phyloP scores from a whole-genome alignment of 2,797 vertebrate species.

The Hirundo rustica region DNA sequence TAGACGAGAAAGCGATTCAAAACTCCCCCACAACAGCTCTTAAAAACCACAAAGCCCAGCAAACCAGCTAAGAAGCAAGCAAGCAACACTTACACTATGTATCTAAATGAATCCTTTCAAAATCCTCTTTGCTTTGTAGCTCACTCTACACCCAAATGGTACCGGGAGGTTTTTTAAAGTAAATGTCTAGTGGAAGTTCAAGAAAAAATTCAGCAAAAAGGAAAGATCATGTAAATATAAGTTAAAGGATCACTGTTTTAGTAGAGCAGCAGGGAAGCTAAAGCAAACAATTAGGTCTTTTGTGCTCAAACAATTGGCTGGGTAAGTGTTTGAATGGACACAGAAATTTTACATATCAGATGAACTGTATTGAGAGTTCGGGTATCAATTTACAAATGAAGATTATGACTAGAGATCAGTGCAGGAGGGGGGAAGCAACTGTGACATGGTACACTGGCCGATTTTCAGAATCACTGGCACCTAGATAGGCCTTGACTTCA shows the following conservation, averaged over 20 bases:
- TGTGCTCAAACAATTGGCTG: neutral
- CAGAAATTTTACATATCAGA: neutral
- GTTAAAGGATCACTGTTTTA: neutral
- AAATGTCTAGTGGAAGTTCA: constrained; percentile 27
- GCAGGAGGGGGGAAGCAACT: neutral
- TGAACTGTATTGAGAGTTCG: neutral
- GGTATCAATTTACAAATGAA: neutral
- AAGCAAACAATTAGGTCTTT: neutral
- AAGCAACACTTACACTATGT: neutral
- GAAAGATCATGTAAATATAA: neutral
- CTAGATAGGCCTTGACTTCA: neutral
- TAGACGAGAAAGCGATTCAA: neutral
- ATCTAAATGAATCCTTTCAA: constrained; percentile 24
- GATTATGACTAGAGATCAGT: neutral
- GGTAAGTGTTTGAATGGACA: neutral
- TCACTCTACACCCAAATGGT: constrained; percentile 5
- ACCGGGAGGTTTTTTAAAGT: neutral
- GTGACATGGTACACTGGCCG: neutral
- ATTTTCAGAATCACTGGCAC: neutral
- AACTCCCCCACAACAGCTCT: constrained; percentile 15
- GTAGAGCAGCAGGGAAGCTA: neutral
- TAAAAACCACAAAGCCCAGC: constrained; percentile 33
- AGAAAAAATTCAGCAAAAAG: neutral
- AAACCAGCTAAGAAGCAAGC: neutral
- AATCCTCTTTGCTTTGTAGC: constrained; percentile 2